These are phyloP conservation scores for Silurus glanis DNA, from an alignment of 2,113 vertebrate species.

Conservation along the genomic window DNA sequence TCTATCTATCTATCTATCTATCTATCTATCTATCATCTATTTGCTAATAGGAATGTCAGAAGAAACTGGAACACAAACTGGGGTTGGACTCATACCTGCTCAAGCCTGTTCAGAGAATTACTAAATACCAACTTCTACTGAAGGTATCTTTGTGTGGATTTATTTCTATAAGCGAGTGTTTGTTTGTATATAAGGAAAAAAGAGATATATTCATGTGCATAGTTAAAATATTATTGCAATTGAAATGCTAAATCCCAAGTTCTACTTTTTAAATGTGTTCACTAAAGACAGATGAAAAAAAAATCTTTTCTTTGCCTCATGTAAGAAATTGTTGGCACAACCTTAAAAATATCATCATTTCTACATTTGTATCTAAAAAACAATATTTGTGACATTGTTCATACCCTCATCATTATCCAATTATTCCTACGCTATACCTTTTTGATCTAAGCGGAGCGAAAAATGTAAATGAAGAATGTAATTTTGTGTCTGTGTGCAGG, in stretches of 20 bases:
- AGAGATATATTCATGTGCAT: background rate
- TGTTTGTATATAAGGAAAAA: background rate
- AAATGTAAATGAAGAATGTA: background rate
- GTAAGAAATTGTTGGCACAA: background rate
- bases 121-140: conserved; percentile 94
- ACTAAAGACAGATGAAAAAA: background rate
- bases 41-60: conserved; percentile 88
- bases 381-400: background rate
- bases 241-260: background rate
- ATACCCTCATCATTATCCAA: background rate
- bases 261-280: background rate
- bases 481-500: conserved; percentile 68
- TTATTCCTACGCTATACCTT: background rate
- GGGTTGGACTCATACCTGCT: conserved; percentile 96
- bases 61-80: conserved; percentile 94
- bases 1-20: too few relatives aligned
- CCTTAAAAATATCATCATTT: background rate
- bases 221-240: background rate
- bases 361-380: background rate
- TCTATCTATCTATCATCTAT: background rate
- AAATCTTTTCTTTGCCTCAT: background rate
- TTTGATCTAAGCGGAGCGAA: background rate
- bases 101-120: conserved; percentile 97
- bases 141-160: conserved; percentile 75
- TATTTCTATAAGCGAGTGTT: background rate